Base-by-base conservation (phyloP, 2,888 invertebrate genomes). In the Plutella xylostella region DNA sequence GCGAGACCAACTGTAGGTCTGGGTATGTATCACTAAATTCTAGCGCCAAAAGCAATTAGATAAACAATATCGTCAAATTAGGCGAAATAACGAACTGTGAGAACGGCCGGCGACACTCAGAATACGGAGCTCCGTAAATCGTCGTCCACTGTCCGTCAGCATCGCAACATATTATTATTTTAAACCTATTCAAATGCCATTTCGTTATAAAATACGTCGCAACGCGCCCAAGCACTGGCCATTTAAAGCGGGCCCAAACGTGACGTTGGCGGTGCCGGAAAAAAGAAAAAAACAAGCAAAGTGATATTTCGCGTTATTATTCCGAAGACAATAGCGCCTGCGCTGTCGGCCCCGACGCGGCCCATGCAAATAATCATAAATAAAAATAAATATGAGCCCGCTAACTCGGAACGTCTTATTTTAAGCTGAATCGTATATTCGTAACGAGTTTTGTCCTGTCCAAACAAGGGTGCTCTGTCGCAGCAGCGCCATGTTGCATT, bases 301-400 rank as follows among this genome's bases (percentile, higher is more conserved):
- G 73, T 74, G 76, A 75, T 75, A 78, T 76, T 69, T 75, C 75
- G 77, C 74, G 78, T 77, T 78, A 78, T 79, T 78, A 78, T 79
- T 77, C 75, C 61, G 68, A 73, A 75, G 65, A 79, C 79, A 79
- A 79, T 79, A 78, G 79, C 75, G 79, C 70, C 74, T 72, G 61
- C 54, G 60, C 68, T 79, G 79, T 78, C 79, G 77, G 67, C 68
- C 72, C 63, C 75, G 65, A 74, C 78, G 79, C 77, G 79, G 68
- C 56, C 68, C 77, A 79, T 79, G 79, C 79, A 79, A 78, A 79
- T 79, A 78, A 75, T 78, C 79, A 79, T 79, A 79, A 82, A 83
- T 79, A 77, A 80, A 80, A 79, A 78, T 74, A 75, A 77, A 79
- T 79, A 78, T 79, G 78, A 79, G 64, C 56, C 57, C 57, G 57